These are phyloP conservation scores for Scarus forsteni DNA, from an alignment of 2,797 vertebrate genomes.

Conservation along the genomic window DNA sequence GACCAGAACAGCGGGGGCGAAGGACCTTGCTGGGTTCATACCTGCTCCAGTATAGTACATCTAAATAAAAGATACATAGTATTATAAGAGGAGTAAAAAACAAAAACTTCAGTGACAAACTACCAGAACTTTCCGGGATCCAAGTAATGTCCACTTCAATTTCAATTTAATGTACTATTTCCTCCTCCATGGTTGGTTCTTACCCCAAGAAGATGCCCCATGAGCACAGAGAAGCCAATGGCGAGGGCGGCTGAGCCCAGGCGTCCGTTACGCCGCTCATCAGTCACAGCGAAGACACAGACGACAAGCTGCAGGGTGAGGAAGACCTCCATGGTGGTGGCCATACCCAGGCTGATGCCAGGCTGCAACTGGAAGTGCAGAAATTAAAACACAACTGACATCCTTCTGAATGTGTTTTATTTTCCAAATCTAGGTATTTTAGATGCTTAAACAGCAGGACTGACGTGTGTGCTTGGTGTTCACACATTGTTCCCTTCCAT, in stretches of 20 bases:
- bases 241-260: constrained; percentile 91
- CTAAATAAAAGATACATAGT: constrained; percentile 73
- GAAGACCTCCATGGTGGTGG: constrained; percentile 94
- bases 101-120: neutral
- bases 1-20: constrained; percentile 93
- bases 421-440: neutral
- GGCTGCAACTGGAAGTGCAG: constrained; percentile 87
- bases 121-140: neutral
- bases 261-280: constrained; percentile 92
- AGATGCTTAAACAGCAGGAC: too few species aligned
- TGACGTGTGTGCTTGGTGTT: too few species aligned
- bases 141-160: too few species aligned
- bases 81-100: too few species aligned
- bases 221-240: constrained; percentile 93
- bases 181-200: constrained; percentile 1
- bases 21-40: constrained; percentile 97
- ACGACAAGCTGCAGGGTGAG: constrained; percentile 94
- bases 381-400: neutral
- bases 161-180: neutral
- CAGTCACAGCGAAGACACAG: constrained; percentile 94
- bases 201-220: constrained; percentile 97
- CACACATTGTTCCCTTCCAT: too few species aligned
- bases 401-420: neutral
- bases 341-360: constrained; percentile 93
- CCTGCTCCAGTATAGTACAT: constrained; percentile 95